Evolutionary conservation across 2,888 invertebrate genomes (phyloP), one percentile per base, ranked within the genome.

Genomic region (Tipula confusa): DNA sequence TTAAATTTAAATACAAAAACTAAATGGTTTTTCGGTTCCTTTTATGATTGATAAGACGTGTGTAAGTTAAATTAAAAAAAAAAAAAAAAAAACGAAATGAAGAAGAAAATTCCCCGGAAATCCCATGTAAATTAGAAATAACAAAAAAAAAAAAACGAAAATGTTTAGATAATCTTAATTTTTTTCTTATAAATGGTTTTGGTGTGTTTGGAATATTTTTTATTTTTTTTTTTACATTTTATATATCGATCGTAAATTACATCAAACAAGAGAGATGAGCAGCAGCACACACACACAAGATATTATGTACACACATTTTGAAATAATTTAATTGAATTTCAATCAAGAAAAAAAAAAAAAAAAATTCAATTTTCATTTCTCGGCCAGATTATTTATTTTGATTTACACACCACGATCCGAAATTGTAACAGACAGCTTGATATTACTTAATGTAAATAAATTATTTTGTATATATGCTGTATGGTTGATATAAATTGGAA

Each of bases 111-210:
- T 64, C 24, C 24, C 64, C 64, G 64, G 64, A 64, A 64, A 64
- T 64, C 64, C 64, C 64, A 64, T 64, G 64, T 64, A 64, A 64
- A 64, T 64, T 64, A 64, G 64, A 64, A 64, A 64, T 64, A 64
- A 64, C 64, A 64, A 64, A 64, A 64, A 7, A 64, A 64, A 38
- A 31, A 38, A 64, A 64, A 24, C 24, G 64, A 38, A 64, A 64
- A 24, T 64, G 64, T 64, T 64, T 64, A 64, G 64, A 64, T 64
- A 64, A 64, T 64, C n/a, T n/a, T n/a, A n/a, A n/a, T n/a, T n/a
- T n/a, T n/a, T 24, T 64, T 64, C 24, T 64, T 24, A 64, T 18
- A 64, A 64, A 64, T 64, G 64, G n/a, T n/a, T 64, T 43, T 64
- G 64, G 64, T 64, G 64, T 18, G 64, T 64, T 64, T 43, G 5